Evolutionary conservation across 2,113 vertebrate species (phyloP).

Genomic region (Serilophus lunatus): DNA sequence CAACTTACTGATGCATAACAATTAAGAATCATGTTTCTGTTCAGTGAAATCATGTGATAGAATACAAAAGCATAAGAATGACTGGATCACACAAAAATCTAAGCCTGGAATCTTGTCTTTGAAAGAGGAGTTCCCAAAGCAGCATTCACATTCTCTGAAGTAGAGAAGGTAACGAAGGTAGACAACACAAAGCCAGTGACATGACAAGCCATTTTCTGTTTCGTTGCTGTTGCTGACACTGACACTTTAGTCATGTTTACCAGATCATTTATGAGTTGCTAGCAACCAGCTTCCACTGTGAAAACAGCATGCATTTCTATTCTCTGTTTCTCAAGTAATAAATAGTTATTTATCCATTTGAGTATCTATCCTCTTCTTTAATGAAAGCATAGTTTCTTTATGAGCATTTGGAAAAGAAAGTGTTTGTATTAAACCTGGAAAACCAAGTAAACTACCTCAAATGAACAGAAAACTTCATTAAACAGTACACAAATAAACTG

Average conservation of each 20-base stretch:
- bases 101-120: neutral
- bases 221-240: neutral
- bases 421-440: neutral
- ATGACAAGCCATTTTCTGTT: neutral
- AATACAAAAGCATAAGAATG: neutral
- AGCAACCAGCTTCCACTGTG: neutral
- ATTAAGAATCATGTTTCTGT: neutral
- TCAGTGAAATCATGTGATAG: neutral
- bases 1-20: neutral
- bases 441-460: neutral
- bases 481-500: neutral
- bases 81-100: neutral
- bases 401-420: neutral
- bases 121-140: neutral
- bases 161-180: neutral
- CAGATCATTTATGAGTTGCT: neutral
- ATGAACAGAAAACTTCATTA: neutral
- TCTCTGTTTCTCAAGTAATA: neutral
- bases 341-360: neutral
- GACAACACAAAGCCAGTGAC: neutral
- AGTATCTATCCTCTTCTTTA: neutral
- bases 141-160: neutral
- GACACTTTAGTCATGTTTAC: neutral
- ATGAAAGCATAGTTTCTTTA: neutral
- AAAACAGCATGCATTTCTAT: neutral